These are phyloP conservation scores for Scolopax rusticola DNA, from an alignment of 2,797 vertebrate genomes.

Conservation along the genomic window DNA sequence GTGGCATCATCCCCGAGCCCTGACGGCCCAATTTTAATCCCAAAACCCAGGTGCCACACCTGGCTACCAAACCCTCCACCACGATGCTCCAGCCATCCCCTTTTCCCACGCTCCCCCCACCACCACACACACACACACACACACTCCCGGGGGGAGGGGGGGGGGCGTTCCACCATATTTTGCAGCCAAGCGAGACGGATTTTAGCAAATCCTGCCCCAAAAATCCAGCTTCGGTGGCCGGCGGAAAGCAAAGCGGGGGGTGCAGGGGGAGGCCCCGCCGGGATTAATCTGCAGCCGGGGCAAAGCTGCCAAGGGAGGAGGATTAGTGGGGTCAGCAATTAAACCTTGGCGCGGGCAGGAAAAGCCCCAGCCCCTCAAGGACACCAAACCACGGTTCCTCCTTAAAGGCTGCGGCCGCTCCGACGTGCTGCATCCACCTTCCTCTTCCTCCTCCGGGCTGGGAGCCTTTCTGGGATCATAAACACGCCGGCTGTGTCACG, in stretches of 20 bases:
- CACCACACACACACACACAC: no score
- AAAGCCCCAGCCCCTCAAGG: constrained; percentile 34
- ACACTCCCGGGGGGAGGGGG: rapidly evolving
- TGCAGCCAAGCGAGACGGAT: rapidly evolving
- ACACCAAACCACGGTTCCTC: background rate
- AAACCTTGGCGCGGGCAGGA: background rate
- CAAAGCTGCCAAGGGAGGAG: background rate
- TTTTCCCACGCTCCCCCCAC: rapidly evolving
- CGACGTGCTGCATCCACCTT: background rate
- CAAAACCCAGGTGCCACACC: rapidly evolving
- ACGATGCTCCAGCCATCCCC: rapidly evolving
- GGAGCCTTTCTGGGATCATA: background rate
- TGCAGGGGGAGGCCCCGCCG: background rate
- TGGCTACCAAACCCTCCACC: background rate
- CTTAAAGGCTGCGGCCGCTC: constrained; percentile 6
- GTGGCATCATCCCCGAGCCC: rapidly evolving
- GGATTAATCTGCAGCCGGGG: constrained; percentile 33
- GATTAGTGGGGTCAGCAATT: constrained; percentile 44
- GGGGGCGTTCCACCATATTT: background rate
- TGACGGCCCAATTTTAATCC: background rate
- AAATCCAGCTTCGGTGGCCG: background rate
- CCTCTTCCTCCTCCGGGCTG: background rate
- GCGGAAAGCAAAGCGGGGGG: background rate
- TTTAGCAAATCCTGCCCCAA: background rate
- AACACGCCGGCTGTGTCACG: background rate